These are phyloP conservation scores for Xiphias gladius DNA, from an alignment of 2,113 vertebrate species.

Conservation along the genomic window DNA sequence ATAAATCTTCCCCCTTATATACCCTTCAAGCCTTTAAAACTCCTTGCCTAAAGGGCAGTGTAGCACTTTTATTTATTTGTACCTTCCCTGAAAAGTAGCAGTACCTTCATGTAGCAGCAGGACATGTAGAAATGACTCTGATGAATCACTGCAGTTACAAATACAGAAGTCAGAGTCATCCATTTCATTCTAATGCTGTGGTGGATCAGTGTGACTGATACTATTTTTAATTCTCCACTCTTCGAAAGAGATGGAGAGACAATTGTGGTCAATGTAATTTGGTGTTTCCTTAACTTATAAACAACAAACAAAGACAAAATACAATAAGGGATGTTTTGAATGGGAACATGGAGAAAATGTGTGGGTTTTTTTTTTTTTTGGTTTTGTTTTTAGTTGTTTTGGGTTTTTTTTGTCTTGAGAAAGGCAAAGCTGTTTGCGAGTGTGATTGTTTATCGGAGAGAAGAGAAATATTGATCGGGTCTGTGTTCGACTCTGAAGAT, in stretches of 20 bases:
- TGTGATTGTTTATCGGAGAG: conserved; percentile 38
- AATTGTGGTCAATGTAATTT: conserved; percentile 52
- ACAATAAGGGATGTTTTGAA: conserved; percentile 31
- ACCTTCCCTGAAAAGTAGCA: conserved; percentile 70
- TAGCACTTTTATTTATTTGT: conserved; percentile 83
- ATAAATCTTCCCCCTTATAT: conserved; percentile 28
- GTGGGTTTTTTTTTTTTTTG: background rate
- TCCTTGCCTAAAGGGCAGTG: conserved; percentile 67
- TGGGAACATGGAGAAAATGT: conserved; percentile 40
- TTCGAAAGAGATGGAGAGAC: conserved; percentile 62
- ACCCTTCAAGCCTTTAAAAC: conserved; percentile 67
- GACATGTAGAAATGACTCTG: conserved; percentile 36
- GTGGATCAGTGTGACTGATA: conserved; percentile 64
- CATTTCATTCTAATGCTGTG: conserved; percentile 44
- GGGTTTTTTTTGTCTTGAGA: conserved; percentile 18
- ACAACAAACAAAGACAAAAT: conserved; percentile 23
- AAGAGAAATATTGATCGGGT: conserved; percentile 30
- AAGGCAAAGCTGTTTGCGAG: conserved; percentile 9
- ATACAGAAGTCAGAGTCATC: conserved; percentile 26
- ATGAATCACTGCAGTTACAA: conserved; percentile 27
- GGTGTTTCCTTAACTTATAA: conserved; percentile 52
- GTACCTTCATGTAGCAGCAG: conserved; percentile 46
- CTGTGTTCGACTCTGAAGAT: conserved; percentile 36
- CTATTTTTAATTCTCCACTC: conserved; percentile 38
- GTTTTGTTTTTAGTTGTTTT: too few relatives aligned